Conservation (phyloP, 2,888 invertebrate genomes). For the Drosophila acutilabella region DNA sequence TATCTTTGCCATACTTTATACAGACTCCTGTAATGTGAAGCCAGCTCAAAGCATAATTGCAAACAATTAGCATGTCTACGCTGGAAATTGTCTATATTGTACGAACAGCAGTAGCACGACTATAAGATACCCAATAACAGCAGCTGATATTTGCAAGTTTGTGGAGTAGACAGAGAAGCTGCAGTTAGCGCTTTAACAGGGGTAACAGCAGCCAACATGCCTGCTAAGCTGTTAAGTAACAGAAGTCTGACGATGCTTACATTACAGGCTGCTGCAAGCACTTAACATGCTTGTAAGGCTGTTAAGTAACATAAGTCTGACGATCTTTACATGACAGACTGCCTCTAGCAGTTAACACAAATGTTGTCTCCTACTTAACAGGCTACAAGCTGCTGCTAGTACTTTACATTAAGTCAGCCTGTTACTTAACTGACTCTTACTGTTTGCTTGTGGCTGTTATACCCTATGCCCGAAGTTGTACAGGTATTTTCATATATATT, state of each 20-base stretch:
- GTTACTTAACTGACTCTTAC: background rate
- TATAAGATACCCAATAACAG: constrained; percentile 21
- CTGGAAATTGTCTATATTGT: constrained; percentile 8
- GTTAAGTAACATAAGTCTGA: background rate
- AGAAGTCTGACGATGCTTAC: background rate
- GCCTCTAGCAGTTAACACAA: background rate
- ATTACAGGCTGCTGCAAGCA: background rate
- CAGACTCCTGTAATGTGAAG: constrained; percentile 41
- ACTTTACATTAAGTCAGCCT: background rate
- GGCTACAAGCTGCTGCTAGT: too few species aligned
- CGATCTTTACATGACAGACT: background rate
- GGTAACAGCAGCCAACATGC: background rate
- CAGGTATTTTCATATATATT: constrained; percentile 14
- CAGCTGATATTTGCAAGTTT: background rate
- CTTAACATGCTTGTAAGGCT: background rate
- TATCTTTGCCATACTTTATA: constrained; percentile 38
- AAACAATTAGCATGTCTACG: constrained; percentile 71
- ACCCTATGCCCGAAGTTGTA: background rate
- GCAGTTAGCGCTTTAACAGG: background rate
- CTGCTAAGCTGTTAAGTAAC: background rate
- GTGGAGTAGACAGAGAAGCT: background rate
- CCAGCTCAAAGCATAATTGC: constrained; percentile 75
- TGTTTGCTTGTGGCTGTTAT: background rate
- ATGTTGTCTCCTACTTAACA: background rate
- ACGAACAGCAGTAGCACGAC: constrained; percentile 2